Base-by-base conservation (phyloP, 2,797 vertebrate species). In the Enoplosus armatus region DNA sequence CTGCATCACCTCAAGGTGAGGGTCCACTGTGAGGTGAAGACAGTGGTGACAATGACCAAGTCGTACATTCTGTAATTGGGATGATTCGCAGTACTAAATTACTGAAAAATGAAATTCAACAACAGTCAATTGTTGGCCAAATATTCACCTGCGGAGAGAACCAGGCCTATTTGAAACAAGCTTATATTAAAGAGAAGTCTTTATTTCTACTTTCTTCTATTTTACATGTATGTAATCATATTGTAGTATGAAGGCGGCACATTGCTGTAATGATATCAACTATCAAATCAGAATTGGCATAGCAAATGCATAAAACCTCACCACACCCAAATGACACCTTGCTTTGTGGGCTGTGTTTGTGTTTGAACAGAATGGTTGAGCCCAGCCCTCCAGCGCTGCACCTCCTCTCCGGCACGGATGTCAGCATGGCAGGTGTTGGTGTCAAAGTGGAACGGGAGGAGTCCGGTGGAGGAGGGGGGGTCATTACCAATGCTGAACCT, bases 401-500 rank as follows among this genome's bases (percentile, higher is more conserved):
- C 85, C 95, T 94, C 93, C 95, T 95, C 89, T 94, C 93, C 39
- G 90, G 95, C 84, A 94, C 96, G 80, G 95, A 95, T n/a, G 95
- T 94, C 89, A 93, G 93, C 95, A 98, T 98, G 97, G 96, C 96
- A 90, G 96, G 96, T 75, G 94, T 97, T 53, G 93, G 92, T 35
- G 82, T 97, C 92, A 98, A 98, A 93, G 89, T 95, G 0, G 97
- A 98, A 85, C 96, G 94, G 87, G 97, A 96, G 75, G 96, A 96
- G 6, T 60, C 85, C 0, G 27, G 86, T 0, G 85, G 88, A 63
- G 86, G 77, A 1, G 64, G 89, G 0, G 62, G 93, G 83, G 88
- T 79, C 56, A 58, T 82, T 3, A 53, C 74, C 62, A 63, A 54
- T 1, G 8, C 59, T 0, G 87, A 94, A 6, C 86, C 81, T 7